phyloP scores from a whole-genome alignment of 2,797 vertebrate genomes.

The Rhyacichthys aspro region DNA sequence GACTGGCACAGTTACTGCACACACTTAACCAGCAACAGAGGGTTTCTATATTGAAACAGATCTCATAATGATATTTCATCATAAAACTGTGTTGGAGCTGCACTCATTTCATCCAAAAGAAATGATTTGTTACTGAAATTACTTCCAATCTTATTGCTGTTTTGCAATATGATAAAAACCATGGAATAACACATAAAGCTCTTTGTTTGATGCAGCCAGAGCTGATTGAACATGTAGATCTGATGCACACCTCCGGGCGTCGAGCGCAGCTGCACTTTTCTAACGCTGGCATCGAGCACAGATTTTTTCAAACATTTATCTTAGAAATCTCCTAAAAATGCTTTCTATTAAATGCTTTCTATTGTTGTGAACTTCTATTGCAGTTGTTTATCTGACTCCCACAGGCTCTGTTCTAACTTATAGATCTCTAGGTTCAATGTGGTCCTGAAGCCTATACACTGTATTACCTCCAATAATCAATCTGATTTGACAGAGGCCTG shows the following conservation, averaged over 20 bases:
- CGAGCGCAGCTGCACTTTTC: constrained; percentile 7
- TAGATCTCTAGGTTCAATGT: constrained; percentile 14
- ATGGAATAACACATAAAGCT: no score
- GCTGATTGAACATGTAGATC: no score
- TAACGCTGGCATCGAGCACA: not conserved
- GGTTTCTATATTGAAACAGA: constrained; percentile 40
- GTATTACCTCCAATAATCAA: constrained; percentile 50
- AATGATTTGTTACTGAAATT: no score
- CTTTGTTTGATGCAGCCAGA: no score
- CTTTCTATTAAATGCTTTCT: no score
- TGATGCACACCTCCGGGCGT: constrained; percentile 5
- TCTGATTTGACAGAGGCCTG: constrained; percentile 29
- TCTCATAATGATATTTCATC: constrained; percentile 36
- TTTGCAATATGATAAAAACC: no score
- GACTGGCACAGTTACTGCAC: constrained; percentile 18
- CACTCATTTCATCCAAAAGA: no score
- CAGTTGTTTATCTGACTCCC: constrained; percentile 5
- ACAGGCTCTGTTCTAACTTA: not conserved
- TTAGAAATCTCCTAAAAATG: no score
- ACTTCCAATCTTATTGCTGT: no score
- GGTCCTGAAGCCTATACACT: not conserved
- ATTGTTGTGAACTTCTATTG: no score
- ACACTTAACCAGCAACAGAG: constrained; percentile 20
- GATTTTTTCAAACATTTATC: no score
- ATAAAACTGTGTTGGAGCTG: not conserved